phyloP scores from a whole-genome alignment of 2,113 vertebrate species.

The Balaenoptera acutorostrata region DNA sequence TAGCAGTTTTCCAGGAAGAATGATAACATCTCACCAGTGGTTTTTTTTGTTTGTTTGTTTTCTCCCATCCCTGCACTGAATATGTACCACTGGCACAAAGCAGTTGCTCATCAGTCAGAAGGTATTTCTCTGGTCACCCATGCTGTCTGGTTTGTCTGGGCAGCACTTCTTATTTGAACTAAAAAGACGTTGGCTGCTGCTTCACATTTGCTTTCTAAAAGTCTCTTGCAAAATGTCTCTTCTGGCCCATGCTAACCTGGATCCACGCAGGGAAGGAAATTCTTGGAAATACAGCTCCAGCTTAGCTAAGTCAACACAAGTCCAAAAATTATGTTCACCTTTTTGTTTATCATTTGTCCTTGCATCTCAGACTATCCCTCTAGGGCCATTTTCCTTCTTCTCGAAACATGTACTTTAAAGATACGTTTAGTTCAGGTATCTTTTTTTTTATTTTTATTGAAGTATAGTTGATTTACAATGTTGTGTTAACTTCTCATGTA shows the following conservation, averaged over 20 bases:
- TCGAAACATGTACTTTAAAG: not conserved
- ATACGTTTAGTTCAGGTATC: not conserved
- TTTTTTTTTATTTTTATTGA: not conserved
- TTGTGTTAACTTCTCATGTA: not conserved
- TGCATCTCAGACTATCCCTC: not conserved
- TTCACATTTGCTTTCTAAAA: not conserved
- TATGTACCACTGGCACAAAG: rapidly evolving
- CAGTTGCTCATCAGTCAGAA: not conserved
- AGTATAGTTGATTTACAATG: not conserved
- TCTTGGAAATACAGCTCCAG: not conserved
- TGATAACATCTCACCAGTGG: not conserved
- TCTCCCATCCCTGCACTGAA: not conserved
- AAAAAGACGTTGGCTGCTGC: not conserved
- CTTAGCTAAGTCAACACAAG: not conserved
- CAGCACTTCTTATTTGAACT: not conserved
- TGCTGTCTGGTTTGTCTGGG: not conserved
- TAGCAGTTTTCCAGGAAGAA: not conserved
- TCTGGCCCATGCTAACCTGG: too few species aligned
- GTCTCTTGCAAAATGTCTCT: not conserved
- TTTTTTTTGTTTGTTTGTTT: not conserved
- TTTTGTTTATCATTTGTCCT: not conserved
- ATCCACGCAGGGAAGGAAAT: not conserved
- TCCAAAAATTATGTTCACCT: not conserved
- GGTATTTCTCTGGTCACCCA: too few species aligned
- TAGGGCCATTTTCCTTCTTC: not conserved